A percentile compares a stretch with the other conserved stretches of the same genome.
Evolutionary conservation across 64 coral and sea anemone species (phyloP).

Genomic region (Catalaphyllia jardinei): DNA sequence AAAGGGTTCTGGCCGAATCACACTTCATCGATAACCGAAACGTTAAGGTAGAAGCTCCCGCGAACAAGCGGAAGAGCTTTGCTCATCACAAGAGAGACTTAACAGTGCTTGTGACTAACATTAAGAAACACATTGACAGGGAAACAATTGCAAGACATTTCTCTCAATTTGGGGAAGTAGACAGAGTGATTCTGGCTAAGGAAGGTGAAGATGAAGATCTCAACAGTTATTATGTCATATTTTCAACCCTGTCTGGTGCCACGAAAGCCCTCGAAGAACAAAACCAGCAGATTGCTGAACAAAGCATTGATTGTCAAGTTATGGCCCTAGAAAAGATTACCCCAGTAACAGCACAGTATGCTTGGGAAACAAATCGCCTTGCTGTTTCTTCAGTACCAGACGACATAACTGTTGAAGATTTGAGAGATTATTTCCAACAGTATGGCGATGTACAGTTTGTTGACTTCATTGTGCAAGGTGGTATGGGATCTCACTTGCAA

Average conservation of each 20-base stretch:
- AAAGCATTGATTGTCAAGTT: slow-evolving; percentile 1
- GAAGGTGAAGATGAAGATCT: background rate
- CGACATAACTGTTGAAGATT: background rate
- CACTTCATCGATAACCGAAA: background rate
- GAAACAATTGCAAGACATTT: background rate
- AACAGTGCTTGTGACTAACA: slow-evolving; percentile 4
- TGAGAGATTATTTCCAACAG: background rate
- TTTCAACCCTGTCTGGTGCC: background rate
- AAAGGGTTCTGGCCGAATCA: background rate
- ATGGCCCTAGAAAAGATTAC: background rate
- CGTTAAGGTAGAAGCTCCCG: background rate
- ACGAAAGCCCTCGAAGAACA: background rate
- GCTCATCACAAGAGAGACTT: background rate
- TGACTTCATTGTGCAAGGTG: background rate
- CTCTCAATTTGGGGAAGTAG: slow-evolving; percentile 18
- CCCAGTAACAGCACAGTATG: no score
- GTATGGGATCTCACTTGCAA: background rate
- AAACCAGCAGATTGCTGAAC: background rate
- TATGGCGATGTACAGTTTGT: background rate
- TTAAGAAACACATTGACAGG: background rate
- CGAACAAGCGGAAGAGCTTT: background rate
- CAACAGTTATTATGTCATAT: background rate
- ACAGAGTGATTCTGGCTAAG: slow-evolving; percentile 5
- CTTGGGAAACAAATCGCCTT: background rate
- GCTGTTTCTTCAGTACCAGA: background rate